phyloP scores from a whole-genome alignment of 1,140 invertebrate genomes.

The Hyles euphorbiae region DNA sequence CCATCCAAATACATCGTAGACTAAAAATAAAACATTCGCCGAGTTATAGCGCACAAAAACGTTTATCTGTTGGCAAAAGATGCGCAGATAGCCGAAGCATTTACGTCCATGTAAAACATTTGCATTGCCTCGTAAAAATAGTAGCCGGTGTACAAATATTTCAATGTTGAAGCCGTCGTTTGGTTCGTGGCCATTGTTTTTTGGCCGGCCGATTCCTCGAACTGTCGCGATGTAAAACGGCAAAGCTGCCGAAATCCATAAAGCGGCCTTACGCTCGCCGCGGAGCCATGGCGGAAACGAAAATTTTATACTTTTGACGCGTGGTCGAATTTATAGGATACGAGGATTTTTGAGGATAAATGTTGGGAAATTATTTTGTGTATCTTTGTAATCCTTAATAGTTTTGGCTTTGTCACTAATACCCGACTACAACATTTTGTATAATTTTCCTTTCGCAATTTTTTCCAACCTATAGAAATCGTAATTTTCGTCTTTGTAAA shows the following conservation, averaged over 20 bases:
- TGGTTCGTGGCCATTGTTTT: conserved; percentile 31
- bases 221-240: conserved; percentile 49
- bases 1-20: no score
- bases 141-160: conserved; percentile 34
- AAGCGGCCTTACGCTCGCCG: conserved; percentile 52
- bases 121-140: conserved; percentile 15
- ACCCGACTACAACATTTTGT: no score
- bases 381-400: no score
- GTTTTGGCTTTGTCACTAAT: no score
- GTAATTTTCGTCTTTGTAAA: no score
- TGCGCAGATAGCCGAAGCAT: no score
- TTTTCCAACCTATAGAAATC: no score
- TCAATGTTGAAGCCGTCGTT: conserved; percentile 25
- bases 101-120: not conserved
- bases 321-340: conserved; percentile 8
- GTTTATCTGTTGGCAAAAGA: no score
- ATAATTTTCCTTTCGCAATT: no score
- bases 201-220: conserved; percentile 40
- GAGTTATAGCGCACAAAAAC: no score
- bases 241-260: conserved; percentile 67
- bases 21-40: no score
- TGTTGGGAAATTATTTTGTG: no score
- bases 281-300: conserved; percentile 43
- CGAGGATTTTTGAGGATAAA: not conserved
- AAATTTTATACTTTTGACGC: conserved; percentile 30